Evolutionary conservation across 2,113 vertebrate species (phyloP).

Genomic region (Aegithalos caudatus): DNA sequence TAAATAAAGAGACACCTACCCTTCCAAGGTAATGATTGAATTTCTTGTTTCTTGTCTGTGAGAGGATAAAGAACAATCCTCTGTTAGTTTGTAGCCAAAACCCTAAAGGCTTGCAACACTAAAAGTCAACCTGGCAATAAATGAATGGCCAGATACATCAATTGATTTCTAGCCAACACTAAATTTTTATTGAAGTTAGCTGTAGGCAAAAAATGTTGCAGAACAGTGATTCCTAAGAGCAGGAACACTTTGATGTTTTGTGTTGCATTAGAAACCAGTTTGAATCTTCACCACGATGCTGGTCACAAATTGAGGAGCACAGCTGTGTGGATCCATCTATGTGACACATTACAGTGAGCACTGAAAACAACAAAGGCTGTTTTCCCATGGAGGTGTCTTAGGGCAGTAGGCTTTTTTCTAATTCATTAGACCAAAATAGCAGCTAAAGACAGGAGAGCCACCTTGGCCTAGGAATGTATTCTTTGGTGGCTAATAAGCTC

Average conservation of each 20-base stretch:
- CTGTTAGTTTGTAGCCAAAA: background rate
- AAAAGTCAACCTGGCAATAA: background rate
- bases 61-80: background rate
- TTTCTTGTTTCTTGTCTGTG: background rate
- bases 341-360: background rate
- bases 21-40: background rate
- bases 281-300: background rate
- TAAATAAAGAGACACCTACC: background rate
- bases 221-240: background rate
- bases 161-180: background rate
- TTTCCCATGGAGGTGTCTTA: background rate
- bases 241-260: background rate
- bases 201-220: background rate
- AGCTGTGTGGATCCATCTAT: background rate
- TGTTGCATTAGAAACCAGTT: background rate
- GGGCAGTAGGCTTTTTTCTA: background rate
- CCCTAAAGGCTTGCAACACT: background rate
- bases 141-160: background rate
- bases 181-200: background rate
- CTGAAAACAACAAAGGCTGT: background rate
- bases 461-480: background rate
- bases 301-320: background rate
- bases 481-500: slow-evolving; percentile 35
- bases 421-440: background rate
- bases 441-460: background rate